Percentiles rank a stretch among this genome's conserved stretches.
Conservation (phyloP, 1,140 invertebrate genomes). For the Pachypeltis micranthus region DNA sequence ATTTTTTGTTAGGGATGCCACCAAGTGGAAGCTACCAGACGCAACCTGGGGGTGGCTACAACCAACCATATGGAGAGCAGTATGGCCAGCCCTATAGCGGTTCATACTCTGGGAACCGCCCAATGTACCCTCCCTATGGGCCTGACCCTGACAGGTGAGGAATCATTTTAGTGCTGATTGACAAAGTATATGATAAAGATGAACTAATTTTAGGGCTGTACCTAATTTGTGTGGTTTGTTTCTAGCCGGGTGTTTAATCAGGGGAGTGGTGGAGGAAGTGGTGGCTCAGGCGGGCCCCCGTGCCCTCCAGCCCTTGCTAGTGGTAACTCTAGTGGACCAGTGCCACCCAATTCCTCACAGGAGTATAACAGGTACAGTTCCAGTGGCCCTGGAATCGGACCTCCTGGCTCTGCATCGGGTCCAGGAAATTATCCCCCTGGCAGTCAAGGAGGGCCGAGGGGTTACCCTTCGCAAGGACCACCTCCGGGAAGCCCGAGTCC, state of each 20-base stretch:
- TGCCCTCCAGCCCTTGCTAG: neutral
- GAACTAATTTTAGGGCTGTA: too few species aligned
- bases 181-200: too few species aligned
- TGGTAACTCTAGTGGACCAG: neutral
- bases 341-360: slow-evolving; percentile 19
- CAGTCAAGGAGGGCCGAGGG: slow-evolving; percentile 25
- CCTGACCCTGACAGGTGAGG: slow-evolving; percentile 52
- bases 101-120: slow-evolving; percentile 38
- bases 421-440: slow-evolving; percentile 18
- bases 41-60: slow-evolving; percentile 32
- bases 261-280: slow-evolving; percentile 4
- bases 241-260: slow-evolving; percentile 15
- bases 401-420: slow-evolving; percentile 25
- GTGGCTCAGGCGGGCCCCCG: neutral
- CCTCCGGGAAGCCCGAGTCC: slow-evolving; percentile 21
- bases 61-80: slow-evolving; percentile 41
- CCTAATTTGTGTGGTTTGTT: too few species aligned
- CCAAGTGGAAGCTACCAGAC: slow-evolving; percentile 41
- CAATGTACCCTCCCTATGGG: slow-evolving; percentile 60
- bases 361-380: slow-evolving; percentile 21
- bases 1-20: slow-evolving; percentile 31
- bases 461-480: slow-evolving; percentile 17
- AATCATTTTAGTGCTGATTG: neutral
- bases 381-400: slow-evolving; percentile 14
- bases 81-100: slow-evolving; percentile 32